phyloP scores from a whole-genome alignment of 2,797 vertebrate genomes.

The Chloroceryle amazona region DNA sequence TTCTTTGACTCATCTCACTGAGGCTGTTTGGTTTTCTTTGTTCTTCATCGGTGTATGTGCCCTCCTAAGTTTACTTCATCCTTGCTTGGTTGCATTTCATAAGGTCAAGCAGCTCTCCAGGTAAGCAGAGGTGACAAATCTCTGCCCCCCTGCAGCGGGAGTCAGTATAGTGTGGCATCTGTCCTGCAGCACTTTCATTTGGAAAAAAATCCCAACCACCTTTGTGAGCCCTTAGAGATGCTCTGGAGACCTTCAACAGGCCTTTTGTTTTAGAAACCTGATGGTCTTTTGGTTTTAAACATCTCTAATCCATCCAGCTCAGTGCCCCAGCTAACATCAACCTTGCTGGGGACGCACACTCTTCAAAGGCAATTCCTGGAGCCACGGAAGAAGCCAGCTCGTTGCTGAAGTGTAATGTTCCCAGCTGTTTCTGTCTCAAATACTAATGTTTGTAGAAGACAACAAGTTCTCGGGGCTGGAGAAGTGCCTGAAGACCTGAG shows the following conservation, averaged over 20 bases:
- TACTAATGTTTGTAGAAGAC: background rate
- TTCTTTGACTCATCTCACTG: background rate
- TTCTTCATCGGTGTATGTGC: background rate
- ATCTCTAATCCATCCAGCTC: background rate
- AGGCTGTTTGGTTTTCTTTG: background rate
- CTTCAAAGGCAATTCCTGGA: background rate
- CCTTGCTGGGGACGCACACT: fast-evolving
- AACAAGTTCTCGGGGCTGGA: background rate
- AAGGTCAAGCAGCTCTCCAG: background rate
- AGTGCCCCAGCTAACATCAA: fast-evolving
- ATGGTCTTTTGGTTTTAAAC: background rate
- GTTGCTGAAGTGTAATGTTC: background rate
- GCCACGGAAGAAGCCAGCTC: background rate
- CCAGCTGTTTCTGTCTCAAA: background rate
- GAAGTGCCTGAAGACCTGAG: background rate
- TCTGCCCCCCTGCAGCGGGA: too few species aligned
- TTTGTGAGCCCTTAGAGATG: background rate
- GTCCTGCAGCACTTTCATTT: background rate
- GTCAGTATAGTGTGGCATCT: fast-evolving
- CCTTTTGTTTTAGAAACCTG: background rate
- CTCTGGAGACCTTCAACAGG: background rate
- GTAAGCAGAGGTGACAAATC: background rate
- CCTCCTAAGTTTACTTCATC: background rate
- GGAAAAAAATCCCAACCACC: fast-evolving
- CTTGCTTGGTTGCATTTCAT: background rate